A percentile compares a stretch with the other conserved stretches of the same genome.
Evolutionary conservation across 2,113 vertebrate genomes (phyloP).

Genomic region (Prionailurus viverrinus): DNA sequence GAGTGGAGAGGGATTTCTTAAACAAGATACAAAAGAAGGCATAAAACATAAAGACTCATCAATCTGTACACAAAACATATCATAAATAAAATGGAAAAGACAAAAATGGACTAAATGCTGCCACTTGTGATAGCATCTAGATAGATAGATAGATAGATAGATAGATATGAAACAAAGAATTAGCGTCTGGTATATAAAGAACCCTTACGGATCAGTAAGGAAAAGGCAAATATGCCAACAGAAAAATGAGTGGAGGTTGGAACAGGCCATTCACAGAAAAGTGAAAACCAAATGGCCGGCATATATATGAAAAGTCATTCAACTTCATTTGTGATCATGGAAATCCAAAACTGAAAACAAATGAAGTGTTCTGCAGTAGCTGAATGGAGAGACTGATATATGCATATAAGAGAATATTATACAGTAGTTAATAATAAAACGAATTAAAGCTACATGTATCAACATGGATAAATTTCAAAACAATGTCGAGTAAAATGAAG

Average conservation of each 20-base stretch:
- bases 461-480: background rate
- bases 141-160: background rate
- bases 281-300: background rate
- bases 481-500: background rate
- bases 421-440: background rate
- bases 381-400: background rate
- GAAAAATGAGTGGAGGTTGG: background rate
- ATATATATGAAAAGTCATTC: constrained; percentile 31
- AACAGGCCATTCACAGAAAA: background rate
- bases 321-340: background rate
- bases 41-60: background rate
- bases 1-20: background rate
- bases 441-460: background rate
- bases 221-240: background rate
- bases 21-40: background rate
- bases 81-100: constrained; percentile 19
- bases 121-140: background rate
- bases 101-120: background rate
- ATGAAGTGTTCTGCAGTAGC: background rate
- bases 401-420: background rate
- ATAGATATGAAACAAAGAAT: constrained; percentile 15
- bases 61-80: background rate
- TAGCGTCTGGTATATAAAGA: background rate
- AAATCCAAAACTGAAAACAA: constrained; percentile 34
- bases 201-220: background rate